phyloP scores from a whole-genome alignment of 2,888 invertebrate genomes.

The Acleris literana region DNA sequence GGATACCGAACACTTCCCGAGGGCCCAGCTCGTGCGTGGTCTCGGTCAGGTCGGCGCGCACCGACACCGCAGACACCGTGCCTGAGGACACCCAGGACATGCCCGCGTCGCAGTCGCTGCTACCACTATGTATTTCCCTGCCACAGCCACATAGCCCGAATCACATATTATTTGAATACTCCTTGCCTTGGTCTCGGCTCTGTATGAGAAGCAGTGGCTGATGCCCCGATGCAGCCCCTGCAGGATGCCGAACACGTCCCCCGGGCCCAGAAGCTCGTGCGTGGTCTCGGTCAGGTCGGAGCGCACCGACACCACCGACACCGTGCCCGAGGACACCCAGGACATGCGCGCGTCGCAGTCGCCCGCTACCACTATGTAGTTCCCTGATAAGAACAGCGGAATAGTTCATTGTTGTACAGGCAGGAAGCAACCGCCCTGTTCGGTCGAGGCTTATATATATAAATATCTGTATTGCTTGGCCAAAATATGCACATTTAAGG shows the following conservation, averaged over 20 bases:
- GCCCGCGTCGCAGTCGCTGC: constrained; percentile 78
- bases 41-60: constrained; percentile 69
- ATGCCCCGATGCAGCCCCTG: constrained; percentile 78
- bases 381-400: constrained; percentile 55
- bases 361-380: constrained; percentile 81
- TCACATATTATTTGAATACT: not conserved
- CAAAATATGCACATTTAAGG: no score
- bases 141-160: not conserved
- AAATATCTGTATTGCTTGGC: no score
- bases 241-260: constrained; percentile 79
- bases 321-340: constrained; percentile 77
- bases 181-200: constrained; percentile 75
- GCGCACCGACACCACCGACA: constrained; percentile 73
- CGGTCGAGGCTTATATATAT: no score
- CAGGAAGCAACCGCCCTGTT: no score
- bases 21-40: constrained; percentile 73
- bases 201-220: constrained; percentile 79
- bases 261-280: constrained; percentile 70
- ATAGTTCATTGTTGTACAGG: no score
- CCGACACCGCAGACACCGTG: constrained; percentile 71
- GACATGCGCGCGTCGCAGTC: constrained; percentile 82
- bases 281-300: constrained; percentile 73
- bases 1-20: constrained; percentile 79
- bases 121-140: constrained; percentile 80
- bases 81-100: constrained; percentile 82